phyloP scores from a whole-genome alignment of 2,888 invertebrate genomes.

The Esperia sulphurella region DNA sequence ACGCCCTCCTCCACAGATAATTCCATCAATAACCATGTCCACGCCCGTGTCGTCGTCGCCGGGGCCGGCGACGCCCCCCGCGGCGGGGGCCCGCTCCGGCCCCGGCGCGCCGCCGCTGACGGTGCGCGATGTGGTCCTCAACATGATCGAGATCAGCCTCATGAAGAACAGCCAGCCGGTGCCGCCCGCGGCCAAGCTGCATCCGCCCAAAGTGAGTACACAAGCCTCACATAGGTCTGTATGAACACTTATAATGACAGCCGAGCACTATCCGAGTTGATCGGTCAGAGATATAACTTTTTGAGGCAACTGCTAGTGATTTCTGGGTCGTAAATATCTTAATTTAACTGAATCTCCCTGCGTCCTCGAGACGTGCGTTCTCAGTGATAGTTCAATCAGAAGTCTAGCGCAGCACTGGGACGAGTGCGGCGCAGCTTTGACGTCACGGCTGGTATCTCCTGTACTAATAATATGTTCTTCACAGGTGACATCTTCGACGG shows the following conservation, averaged over 20 bases:
- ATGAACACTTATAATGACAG: no score
- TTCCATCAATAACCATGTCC: constrained; percentile 10
- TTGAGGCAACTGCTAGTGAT: no score
- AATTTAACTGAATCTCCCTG: no score
- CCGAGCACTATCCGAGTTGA: no score
- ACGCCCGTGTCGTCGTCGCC: constrained; percentile 23
- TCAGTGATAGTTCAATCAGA: no score
- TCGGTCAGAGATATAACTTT: no score
- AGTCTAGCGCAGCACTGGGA: no score
- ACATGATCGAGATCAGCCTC: constrained; percentile 90
- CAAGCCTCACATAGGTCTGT: not conserved
- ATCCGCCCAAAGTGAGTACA: constrained; percentile 40
- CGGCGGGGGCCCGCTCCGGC: constrained; percentile 28
- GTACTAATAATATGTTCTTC: no score
- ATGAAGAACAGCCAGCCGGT: constrained; percentile 81
- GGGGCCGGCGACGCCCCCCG: constrained; percentile 17
- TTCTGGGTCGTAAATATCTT: no score
- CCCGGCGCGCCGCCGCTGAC: constrained; percentile 79
- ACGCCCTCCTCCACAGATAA: constrained; percentile 9
- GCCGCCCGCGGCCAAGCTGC: constrained; percentile 45
- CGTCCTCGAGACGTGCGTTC: no score
- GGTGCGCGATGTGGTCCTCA: constrained; percentile 89
- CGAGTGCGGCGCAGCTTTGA: no score
- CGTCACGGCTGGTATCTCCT: no score
- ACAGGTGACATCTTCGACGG: constrained; percentile 41